Conservation (phyloP, 2,113 vertebrate species). For the Rhinichthys klamathensis region DNA sequence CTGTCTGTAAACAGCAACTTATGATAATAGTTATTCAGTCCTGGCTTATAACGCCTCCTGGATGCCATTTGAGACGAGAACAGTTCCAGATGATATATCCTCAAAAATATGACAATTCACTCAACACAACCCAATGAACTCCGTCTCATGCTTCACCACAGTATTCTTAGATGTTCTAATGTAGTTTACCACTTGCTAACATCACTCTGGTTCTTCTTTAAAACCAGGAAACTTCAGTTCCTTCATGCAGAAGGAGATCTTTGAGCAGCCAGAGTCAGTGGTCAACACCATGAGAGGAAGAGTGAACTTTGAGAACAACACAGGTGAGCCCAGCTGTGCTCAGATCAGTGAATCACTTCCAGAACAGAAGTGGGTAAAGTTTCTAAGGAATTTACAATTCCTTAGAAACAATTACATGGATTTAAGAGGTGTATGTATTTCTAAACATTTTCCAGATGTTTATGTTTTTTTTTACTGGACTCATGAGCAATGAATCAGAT, state of each 20-base stretch:
- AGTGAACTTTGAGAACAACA: conserved; percentile 95
- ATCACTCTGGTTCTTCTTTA: background rate
- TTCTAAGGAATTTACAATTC: background rate
- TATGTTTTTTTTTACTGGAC: background rate
- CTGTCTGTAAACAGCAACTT: conserved; percentile 1
- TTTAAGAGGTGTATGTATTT: background rate
- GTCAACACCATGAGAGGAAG: conserved; percentile 99
- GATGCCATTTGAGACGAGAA: background rate
- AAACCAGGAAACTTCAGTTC: conserved; percentile 93
- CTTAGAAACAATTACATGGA: background rate
- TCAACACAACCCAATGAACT: background rate
- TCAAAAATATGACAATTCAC: background rate
- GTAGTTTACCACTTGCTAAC: background rate
- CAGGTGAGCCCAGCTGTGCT: conserved; percentile 77
- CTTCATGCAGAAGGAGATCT: conserved; percentile 99
- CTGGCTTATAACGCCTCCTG: background rate
- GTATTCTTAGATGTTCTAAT: background rate
- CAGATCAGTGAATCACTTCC: background rate
- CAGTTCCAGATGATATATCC: background rate
- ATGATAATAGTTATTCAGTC: background rate
- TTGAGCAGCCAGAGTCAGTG: conserved; percentile 98
- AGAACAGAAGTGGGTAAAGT: background rate
- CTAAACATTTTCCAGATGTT: background rate
- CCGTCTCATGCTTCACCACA: background rate
- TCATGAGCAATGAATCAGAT: background rate